Evolutionary conservation across 2,113 vertebrate species (phyloP), one percentile per base, ranked within the genome.

Genomic region (Cinclus cinclus): DNA sequence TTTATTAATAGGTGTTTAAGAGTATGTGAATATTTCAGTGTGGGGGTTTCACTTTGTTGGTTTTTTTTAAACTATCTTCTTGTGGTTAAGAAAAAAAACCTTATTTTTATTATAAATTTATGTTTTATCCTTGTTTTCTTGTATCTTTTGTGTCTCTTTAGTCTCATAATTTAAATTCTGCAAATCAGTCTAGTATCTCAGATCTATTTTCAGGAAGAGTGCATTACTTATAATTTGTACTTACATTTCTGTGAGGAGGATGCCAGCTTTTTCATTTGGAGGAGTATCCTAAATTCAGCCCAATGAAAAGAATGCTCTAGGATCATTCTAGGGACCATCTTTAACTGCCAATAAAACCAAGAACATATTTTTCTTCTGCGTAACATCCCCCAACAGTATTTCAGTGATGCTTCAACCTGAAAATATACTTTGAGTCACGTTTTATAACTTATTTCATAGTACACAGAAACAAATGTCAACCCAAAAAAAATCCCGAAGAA

Each of bases 21-120:
- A 65, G 35, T 23, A 15, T 31, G 15, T 59, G 47, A 76, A 81
- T 10, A 52, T 64, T 81, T 83, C 16, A 31, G 3, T 67, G n/a
- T 17, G 6, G 2, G 4, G 1, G 0, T 4, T 27, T 59, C 35
- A 37, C 35, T 37, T 37, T 37, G 35, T 37, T 44, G n/a, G 2
- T 16, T 8, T 19, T 35, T 70, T n/a, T 68, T 11, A 9, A 28
- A 30, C 35, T 68, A 13, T 28, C 6, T 85, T 65, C 21, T 49
- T 4, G 3, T 31, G 2, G 3, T 37, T 83, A 59, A 46, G 11
- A 24, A n/a, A 46, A 42, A 23, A 35, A 7, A 3, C 2, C 3
- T 42, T 3, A 35, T 73, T 87, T 52, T 52, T 56, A 19, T 27
- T 53, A 65, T 14, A 70, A 55, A 49, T 44, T 3, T 44, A 59